Evolutionary conservation across 2,797 vertebrate genomes (phyloP).

Genomic region (Lithobates pipiens): DNA sequence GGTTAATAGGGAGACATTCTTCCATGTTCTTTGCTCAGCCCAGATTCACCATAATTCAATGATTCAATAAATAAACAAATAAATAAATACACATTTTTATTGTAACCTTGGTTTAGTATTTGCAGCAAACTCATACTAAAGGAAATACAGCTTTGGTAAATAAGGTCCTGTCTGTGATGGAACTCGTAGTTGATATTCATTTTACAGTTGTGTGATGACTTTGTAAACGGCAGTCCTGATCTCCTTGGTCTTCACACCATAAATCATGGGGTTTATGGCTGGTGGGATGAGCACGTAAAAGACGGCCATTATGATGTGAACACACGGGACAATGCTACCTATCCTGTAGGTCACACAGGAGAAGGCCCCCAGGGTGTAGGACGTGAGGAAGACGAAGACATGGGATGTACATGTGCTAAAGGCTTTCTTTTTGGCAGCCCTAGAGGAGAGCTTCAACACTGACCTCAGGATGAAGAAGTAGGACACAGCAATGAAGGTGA

Average conservation of each 20-base stretch:
- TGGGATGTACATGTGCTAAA: slow-evolving; percentile 75
- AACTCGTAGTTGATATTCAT: too few species aligned
- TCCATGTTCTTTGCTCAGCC: too few species aligned
- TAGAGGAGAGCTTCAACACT: slow-evolving; percentile 69
- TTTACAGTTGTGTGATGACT: neutral
- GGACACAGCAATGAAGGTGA: slow-evolving; percentile 69
- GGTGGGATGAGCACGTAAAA: slow-evolving; percentile 69
- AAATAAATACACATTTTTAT: too few species aligned
- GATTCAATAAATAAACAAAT: too few species aligned
- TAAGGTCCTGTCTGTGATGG: too few species aligned
- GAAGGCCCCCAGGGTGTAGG: slow-evolving; percentile 65
- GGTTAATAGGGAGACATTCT: too few species aligned
- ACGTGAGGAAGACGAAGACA: slow-evolving; percentile 71
- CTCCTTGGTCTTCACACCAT: slow-evolving; percentile 68
- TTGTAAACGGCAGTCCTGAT: slow-evolving; percentile 49
- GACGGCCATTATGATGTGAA: slow-evolving; percentile 67
- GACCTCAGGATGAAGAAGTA: slow-evolving; percentile 72
- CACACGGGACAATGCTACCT: slow-evolving; percentile 51
- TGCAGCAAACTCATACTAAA: too few species aligned
- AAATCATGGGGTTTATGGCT: slow-evolving; percentile 69
- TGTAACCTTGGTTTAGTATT: too few species aligned
- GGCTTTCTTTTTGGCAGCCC: slow-evolving; percentile 65
- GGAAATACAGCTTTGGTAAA: too few species aligned
- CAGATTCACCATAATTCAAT: too few species aligned
- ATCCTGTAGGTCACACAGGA: slow-evolving; percentile 67